A percentile compares a stretch with the other conserved stretches of the same genome.
phyloP scores from a whole-genome alignment of 2,797 vertebrate genomes.

The Melanogrammus aeglefinus region DNA sequence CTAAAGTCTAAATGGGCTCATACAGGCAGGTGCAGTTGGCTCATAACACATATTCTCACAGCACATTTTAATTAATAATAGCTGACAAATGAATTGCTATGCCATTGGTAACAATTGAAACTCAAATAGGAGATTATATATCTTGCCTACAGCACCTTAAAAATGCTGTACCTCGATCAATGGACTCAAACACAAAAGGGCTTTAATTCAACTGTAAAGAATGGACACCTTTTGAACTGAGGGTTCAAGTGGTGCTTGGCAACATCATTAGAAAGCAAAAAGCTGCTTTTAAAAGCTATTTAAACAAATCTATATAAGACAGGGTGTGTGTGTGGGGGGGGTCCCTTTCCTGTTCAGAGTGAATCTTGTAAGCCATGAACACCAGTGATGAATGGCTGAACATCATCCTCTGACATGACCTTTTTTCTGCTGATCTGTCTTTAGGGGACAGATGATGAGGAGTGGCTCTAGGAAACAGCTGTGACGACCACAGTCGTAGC shows the following conservation, averaged over 20 bases:
- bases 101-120: not conserved
- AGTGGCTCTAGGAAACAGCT: not conserved
- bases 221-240: not conserved
- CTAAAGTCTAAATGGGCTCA: not conserved
- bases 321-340: rapidly evolving
- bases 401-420: not conserved
- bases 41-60: not conserved
- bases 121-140: not conserved
- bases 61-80: not conserved
- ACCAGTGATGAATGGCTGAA: not conserved
- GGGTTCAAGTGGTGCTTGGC: not conserved
- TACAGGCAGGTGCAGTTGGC: not conserved
- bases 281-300: not conserved
- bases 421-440: not conserved
- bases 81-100: not conserved
- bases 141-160: not conserved
- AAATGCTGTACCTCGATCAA: not conserved
- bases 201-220: not conserved
- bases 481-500: not conserved
- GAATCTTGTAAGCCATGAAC: not conserved
- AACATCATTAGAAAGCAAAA: not conserved
- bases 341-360: not conserved
- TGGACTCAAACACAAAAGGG: not conserved
- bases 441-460: not conserved
- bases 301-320: not conserved